Base-by-base conservation (phyloP, 2,113 vertebrate species). In the Tympanuchus pallidicinctus region DNA sequence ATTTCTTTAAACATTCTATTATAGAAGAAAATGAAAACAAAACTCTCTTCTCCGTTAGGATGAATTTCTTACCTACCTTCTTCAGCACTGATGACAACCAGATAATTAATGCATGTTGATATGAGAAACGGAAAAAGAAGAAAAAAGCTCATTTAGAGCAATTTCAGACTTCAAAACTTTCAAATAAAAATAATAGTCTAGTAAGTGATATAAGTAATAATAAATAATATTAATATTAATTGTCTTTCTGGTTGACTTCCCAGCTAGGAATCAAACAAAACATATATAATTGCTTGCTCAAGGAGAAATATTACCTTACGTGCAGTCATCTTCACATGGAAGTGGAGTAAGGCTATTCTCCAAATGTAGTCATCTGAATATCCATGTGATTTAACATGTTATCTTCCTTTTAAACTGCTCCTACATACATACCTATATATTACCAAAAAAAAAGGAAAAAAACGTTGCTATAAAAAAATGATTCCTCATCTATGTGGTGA, bases 281-380 rank as follows among this genome's bases (percentile, higher is more conserved):
- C 30, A 90, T 78, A 94, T 88, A 8, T 88, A 19, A 92, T 57
- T 87, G 38, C n/a, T 89, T 76, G 81, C 5, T 48, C 61, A 92
- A 72, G 54, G 42, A 90, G 61, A 92, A 93, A 73, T n/a, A 48
- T 83, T 83, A 84, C 67, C 73, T 89, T 56, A 75, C 14, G 77
- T 96, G 48, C 72, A 69, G 6, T 73, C 77, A 13, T 71, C 27
- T 30, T 54, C 52, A 54, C 27, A 17, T 54, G 7, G 13, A 52
- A 63, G 19, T 70, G 7, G 14, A 20, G 71, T 70, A 77, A 82
- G 56, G 47, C 45, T 94, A 19, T n/a, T 94, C 42, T 69, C 73
- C 56, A 87, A 93, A 78, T 73, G 17, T 45, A 83, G 12, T 11
- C 22, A 0, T 88, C 93, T 81, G 59, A 91, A 89, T 85, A 78